Base-by-base conservation (phyloP, 2,113 vertebrate species). In the Chaetodon auriga region DNA sequence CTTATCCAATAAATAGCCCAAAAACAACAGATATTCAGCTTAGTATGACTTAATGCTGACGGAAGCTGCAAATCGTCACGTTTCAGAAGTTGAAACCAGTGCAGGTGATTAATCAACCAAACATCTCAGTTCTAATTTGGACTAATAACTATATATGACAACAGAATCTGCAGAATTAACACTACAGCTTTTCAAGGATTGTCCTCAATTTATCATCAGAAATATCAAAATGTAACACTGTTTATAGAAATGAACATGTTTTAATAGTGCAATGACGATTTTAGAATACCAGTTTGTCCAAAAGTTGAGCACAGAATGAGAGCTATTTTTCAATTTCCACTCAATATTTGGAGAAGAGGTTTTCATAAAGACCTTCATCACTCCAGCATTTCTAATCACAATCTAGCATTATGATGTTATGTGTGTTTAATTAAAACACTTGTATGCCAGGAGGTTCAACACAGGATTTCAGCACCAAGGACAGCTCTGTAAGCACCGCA, bases 401-500 rank as follows among this genome's bases (percentile, higher is more conserved):
- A 9, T 21, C 66, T 19, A 14, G 21, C 8, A 14, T 68, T 30
- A 45, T 43, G 45, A 60, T 21, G 12, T 38, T 65, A 12, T 41
- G 60, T 41, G 4, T 51, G 30, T 7, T 41, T 73, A 62, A 77
- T 75, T 78, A 46, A 45, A 51, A 36, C 6, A 41, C 38, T 54
- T 64, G 6, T 41, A 19, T 62, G 62, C 14, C 12, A 74, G 4
- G 19, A 61, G 62, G 43, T n/a, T 71, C 5, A 53, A 9, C 2
- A 15, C 12, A 75, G 10, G 2, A 19, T 49, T 90, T 91, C 83
- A 93, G 90, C 49, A 93, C 91, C 83, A 89, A 86, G 93, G 89
- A 90, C 87, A 95, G 91, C 77, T 86, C 86, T 30, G 49, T 36
- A 4, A 66, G 25, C n/a, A 23, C 23, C 25, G 51, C 54, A 2